Conservation (phyloP, 1,140 invertebrate species). For the Hetaerina americana region DNA sequence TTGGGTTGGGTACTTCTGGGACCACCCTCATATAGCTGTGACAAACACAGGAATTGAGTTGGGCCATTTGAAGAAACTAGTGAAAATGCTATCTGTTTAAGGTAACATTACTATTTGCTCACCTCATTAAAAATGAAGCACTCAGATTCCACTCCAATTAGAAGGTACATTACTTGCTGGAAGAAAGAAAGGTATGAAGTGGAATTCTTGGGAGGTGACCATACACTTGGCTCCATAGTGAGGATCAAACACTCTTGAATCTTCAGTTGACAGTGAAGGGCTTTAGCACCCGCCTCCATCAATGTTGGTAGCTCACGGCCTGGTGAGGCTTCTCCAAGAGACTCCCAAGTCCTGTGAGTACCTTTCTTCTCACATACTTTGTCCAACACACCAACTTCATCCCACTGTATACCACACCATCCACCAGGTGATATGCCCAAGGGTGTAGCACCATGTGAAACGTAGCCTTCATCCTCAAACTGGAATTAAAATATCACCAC, state of each 20-base stretch:
- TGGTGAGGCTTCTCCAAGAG: not conserved
- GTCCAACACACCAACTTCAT: not conserved
- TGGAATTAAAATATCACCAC: not conserved
- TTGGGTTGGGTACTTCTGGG: too few species aligned
- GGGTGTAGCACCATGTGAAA: not conserved
- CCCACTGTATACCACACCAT: not conserved
- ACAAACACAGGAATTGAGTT: too few species aligned
- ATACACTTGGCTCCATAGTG: not conserved
- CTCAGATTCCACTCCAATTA: not conserved
- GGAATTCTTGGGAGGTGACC: not conserved
- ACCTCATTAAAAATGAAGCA: not conserved
- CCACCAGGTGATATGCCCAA: not conserved
- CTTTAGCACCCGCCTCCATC: not conserved
- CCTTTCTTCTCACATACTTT: not conserved
- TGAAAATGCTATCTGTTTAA: too few species aligned
- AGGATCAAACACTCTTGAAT: not conserved
- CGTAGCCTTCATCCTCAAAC: not conserved
- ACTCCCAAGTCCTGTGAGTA: not conserved
- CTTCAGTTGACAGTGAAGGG: not conserved
- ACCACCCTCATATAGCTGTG: too few species aligned
- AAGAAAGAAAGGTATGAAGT: not conserved
- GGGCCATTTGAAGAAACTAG: too few species aligned
- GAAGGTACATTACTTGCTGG: not conserved
- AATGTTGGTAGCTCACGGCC: not conserved
- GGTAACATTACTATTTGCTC: too few species aligned